Percentiles rank a stretch among this genome's conserved stretches.
phyloP scores from a whole-genome alignment of 2,797 vertebrate genomes.

The Aphelocoma californica region DNA sequence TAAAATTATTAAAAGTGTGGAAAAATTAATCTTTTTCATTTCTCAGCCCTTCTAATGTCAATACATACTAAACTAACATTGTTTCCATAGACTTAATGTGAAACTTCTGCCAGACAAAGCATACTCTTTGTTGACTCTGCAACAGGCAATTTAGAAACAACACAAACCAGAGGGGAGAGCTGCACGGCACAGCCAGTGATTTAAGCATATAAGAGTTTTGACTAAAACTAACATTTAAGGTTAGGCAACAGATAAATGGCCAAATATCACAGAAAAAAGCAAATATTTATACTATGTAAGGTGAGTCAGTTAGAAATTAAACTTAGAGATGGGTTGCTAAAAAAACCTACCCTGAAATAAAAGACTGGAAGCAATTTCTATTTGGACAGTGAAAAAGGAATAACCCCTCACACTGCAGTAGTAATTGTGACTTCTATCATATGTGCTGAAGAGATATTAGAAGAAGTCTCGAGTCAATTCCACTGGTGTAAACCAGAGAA shows the following conservation, averaged over 20 bases:
- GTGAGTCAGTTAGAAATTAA: not conserved
- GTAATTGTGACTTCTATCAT: not conserved
- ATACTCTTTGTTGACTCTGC: not conserved
- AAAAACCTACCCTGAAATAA: not conserved
- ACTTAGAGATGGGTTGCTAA: not conserved
- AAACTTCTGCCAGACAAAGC: not conserved
- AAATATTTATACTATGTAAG: not conserved
- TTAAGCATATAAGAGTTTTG: not conserved
- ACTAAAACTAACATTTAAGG: not conserved
- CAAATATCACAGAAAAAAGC: not conserved
- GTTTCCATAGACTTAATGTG: not conserved
- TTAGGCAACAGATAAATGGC: not conserved
- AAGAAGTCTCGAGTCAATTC: not conserved
- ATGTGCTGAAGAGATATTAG: not conserved
- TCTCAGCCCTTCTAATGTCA: not conserved
- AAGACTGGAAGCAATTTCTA: not conserved
- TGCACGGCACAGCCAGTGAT: not conserved
- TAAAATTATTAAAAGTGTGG: not conserved
- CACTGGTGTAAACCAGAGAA: not conserved
- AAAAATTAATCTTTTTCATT: not conserved
- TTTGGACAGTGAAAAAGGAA: not conserved
- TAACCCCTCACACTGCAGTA: not conserved
- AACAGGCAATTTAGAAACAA: not conserved
- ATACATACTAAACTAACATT: not conserved
- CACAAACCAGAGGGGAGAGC: not conserved